phyloP scores from a whole-genome alignment of 2,888 invertebrate species.

The Tenthredo scrophulariae region DNA sequence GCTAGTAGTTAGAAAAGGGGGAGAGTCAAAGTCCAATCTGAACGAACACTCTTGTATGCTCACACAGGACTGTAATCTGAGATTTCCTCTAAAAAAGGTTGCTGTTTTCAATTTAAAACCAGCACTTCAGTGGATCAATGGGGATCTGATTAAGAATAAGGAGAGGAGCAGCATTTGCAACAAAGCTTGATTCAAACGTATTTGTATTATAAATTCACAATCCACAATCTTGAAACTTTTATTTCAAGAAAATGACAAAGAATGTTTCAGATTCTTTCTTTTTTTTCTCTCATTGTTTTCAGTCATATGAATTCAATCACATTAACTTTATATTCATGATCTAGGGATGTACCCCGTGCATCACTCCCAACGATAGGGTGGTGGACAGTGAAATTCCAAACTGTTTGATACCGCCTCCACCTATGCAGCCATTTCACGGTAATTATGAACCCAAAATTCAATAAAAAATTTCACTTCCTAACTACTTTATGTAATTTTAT shows the following conservation, averaged over 20 bases:
- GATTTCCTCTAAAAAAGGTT: not conserved
- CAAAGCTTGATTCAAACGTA: not conserved
- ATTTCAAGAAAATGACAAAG: not conserved
- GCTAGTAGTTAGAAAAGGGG: not conserved
- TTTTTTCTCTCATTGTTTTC: not conserved
- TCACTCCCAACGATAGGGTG: conserved; percentile 71
- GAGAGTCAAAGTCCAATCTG: not conserved
- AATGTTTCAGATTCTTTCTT: not conserved
- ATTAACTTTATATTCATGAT: conserved; percentile 47
- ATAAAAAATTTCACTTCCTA: no score
- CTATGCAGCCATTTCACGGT: conserved; percentile 75
- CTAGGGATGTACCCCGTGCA: conserved; percentile 72
- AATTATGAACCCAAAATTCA: conserved; percentile 54
- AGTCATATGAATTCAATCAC: not conserved
- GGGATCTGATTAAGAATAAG: not conserved
- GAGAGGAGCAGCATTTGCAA: not conserved
- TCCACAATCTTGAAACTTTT: not conserved
- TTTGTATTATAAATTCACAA: not conserved
- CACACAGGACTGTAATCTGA: not conserved
- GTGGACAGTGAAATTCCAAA: conserved; percentile 71
- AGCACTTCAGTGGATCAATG: not conserved
- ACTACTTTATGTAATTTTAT: not conserved
- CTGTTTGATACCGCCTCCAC: conserved; percentile 73
- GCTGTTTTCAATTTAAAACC: not conserved
- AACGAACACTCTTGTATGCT: not conserved